phyloP scores from a whole-genome alignment of 2,888 invertebrate genomes.

The Mechanitis mazaeus region DNA sequence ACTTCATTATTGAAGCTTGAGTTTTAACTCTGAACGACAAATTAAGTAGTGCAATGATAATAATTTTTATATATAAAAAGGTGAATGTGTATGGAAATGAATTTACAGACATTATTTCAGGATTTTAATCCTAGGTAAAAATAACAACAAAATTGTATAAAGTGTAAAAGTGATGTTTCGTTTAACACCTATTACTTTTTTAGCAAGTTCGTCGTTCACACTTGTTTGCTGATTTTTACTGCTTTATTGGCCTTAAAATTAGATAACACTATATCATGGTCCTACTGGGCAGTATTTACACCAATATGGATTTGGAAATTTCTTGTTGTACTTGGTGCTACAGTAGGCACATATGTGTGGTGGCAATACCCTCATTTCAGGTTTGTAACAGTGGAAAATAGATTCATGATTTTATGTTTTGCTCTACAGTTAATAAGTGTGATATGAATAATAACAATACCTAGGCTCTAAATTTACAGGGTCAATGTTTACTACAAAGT shows the following conservation, averaged over 20 bases:
- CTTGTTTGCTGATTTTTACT: slow-evolving; percentile 93
- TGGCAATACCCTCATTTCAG: slow-evolving; percentile 97
- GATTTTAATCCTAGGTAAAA: slow-evolving; percentile 93
- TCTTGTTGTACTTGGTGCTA: slow-evolving; percentile 92
- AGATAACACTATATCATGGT: slow-evolving; percentile 93
- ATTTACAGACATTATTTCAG: slow-evolving; percentile 91
- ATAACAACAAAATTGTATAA: slow-evolving; percentile 21
- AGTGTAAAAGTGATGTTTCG: slow-evolving; percentile 23
- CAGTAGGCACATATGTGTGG: slow-evolving; percentile 96
- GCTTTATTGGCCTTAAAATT: slow-evolving; percentile 92
- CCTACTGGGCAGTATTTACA: slow-evolving; percentile 96
- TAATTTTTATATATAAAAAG: slow-evolving; percentile 37
- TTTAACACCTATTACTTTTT: slow-evolving; percentile 13
- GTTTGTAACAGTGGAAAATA: slow-evolving; percentile 58
- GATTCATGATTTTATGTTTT: too few species aligned
- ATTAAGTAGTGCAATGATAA: slow-evolving; percentile 24
- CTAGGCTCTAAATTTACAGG: not conserved
- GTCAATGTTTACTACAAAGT: too few species aligned
- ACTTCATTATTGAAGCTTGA: not conserved
- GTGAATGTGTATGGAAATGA: slow-evolving; percentile 81
- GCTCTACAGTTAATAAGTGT: not conserved
- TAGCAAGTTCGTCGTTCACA: slow-evolving; percentile 98
- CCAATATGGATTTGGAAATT: slow-evolving; percentile 99
- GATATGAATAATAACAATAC: not conserved
- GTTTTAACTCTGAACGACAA: slow-evolving; percentile 10